Evolutionary conservation across 2,113 vertebrate genomes (phyloP).

Genomic region (Eonycteris spelaea): DNA sequence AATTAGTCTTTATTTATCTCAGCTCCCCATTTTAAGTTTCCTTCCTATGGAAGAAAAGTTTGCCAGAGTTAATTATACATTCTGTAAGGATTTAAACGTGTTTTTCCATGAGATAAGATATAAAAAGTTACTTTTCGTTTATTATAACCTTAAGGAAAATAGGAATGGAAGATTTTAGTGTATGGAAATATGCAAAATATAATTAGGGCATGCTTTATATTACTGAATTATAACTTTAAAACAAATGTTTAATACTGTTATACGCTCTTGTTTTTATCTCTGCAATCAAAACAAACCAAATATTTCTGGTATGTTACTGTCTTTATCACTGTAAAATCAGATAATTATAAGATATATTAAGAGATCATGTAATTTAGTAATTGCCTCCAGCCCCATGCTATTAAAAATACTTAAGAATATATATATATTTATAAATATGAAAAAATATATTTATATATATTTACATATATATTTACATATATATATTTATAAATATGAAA

Average conservation of each 20-base stretch:
- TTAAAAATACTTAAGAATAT: neutral
- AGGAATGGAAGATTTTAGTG: neutral
- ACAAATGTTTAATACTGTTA: slow-evolving; percentile 34
- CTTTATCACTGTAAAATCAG: slow-evolving; percentile 34
- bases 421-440: neutral
- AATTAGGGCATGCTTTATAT: slow-evolving; percentile 46
- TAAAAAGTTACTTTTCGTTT: slow-evolving; percentile 35
- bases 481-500: neutral
- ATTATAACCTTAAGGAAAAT: slow-evolving; percentile 51
- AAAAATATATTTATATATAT: neutral
- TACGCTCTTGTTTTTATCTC: slow-evolving; percentile 19
- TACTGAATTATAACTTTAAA: slow-evolving; percentile 32
- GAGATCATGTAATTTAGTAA: slow-evolving; percentile 40
- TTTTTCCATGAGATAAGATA: slow-evolving; percentile 47
- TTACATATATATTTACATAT: no score
- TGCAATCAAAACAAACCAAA: slow-evolving; percentile 30
- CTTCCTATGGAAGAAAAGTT: slow-evolving; percentile 19
- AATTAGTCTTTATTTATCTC: neutral
- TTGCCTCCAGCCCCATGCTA: neutral
- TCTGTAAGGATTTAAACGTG: slow-evolving; percentile 48
- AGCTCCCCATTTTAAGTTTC: neutral
- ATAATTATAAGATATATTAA: slow-evolving; percentile 21
- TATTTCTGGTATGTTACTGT: neutral
- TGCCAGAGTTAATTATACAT: slow-evolving; percentile 13
- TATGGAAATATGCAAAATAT: slow-evolving; percentile 37